Evolutionary conservation across 2,888 invertebrate species (phyloP), one percentile per base, ranked within the genome.

Genomic region (Archaeoteleia sp.): DNA sequence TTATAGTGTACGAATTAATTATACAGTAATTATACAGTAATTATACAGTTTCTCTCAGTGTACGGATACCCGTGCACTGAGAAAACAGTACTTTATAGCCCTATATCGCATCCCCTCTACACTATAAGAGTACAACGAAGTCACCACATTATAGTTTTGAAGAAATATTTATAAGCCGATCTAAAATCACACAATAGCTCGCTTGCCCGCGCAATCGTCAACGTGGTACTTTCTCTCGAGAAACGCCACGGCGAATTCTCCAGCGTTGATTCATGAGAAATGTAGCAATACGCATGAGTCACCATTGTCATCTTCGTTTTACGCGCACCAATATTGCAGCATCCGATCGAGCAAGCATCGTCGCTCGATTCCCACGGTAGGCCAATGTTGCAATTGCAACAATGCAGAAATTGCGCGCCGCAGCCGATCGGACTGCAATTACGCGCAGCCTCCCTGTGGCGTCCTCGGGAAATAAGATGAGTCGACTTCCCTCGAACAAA

Each of bases 331-430:
- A 58, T 58, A 51, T 58, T 58, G 58, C 58, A 46, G 37, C 43
- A 45, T 68, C 43, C 51, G 40, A 63, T 43, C 63, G 49, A 45
- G 32, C 45, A 57, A 17, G 25, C 45, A 29, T 35, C 17, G 35
- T 30, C 49, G 46, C 51, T 60, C 37, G 23, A 73, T 77, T 78
- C 78, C 78, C 78, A 76, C 76, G 78, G 74, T 75, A 57, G 49
- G 66, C 67, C 73, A 73, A 73, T 75, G 74, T 76, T 73, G 78
- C 77, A 75, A 78, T 77, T 72, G 73, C 76, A 77, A 78, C 76
- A 78, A 78, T 77, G 76, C 73, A 74, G 75, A 77, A 77, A 78
- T 77, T 77, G 73, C 73, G 73, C 73, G 51, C 46, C 58, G 62
- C 55, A 60, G 69, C 66, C 67, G 72, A 73, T 75, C 71, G 66